Evolutionary conservation across 2,113 vertebrate genomes (phyloP).

Genomic region (Sakesphorus luctuosus): DNA sequence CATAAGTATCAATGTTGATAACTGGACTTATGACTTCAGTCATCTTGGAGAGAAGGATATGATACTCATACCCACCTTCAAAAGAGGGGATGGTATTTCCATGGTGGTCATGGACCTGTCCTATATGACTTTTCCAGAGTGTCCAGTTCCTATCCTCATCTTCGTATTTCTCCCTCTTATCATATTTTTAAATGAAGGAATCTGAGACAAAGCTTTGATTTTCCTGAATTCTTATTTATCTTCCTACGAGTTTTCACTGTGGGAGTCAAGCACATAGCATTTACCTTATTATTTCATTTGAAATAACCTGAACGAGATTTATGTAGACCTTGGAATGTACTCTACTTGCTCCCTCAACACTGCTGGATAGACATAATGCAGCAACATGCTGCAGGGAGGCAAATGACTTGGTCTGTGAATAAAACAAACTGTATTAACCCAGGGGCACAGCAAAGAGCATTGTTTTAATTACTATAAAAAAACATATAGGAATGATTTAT

Average conservation of each 20-base stretch:
- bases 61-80: background rate
- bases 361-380: conserved; percentile 18
- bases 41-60: background rate
- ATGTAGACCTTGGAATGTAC: conserved; percentile 40
- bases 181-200: background rate
- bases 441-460: background rate
- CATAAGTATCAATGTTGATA: background rate
- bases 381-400: background rate
- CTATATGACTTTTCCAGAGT: background rate
- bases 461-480: conserved; percentile 55
- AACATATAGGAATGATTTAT: background rate
- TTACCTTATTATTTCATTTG: conserved; percentile 41
- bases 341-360: background rate
- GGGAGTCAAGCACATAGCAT: background rate
- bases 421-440: conserved; percentile 63
- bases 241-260: background rate
- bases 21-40: background rate
- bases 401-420: conserved; percentile 47
- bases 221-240: background rate
- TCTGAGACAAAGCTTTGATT: background rate
- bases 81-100: background rate
- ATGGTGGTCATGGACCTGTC: background rate
- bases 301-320: conserved; percentile 26
- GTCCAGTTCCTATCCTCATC: background rate
- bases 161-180: background rate